These are phyloP conservation scores for Florisuga fusca DNA, from an alignment of 2,797 vertebrate genomes.

Conservation along the genomic window DNA sequence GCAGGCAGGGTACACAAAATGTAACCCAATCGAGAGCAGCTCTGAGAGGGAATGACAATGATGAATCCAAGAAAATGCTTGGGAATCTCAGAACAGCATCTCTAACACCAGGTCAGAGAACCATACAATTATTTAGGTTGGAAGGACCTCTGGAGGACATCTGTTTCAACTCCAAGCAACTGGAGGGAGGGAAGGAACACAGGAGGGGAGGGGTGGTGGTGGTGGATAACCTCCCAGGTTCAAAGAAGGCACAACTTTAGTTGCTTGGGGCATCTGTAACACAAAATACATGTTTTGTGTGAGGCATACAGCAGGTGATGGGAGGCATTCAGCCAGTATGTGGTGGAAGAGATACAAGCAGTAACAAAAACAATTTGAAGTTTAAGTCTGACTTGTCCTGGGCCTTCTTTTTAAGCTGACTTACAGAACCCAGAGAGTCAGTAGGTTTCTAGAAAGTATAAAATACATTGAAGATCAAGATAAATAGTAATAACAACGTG, in stretches of 20 bases:
- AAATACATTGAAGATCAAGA: neutral
- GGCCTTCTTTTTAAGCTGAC: neutral
- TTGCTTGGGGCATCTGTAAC: neutral
- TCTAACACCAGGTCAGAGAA: neutral
- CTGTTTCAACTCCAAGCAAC: neutral
- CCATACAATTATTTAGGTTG: conserved; percentile 2
- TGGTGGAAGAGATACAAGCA: neutral
- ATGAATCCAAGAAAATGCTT: neutral
- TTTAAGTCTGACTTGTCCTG: neutral
- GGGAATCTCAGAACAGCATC: neutral
- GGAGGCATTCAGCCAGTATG: neutral
- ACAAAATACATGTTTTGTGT: neutral
- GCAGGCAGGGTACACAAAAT: neutral
- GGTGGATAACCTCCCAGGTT: neutral
- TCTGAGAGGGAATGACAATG: neutral
- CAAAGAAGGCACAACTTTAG: neutral
- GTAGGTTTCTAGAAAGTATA: neutral
- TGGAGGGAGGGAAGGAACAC: too few species aligned
- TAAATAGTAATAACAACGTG: neutral
- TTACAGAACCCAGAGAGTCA: neutral
- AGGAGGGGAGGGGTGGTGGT: too few species aligned
- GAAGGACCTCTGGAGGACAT: conserved; percentile 63
- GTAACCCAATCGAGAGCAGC: neutral
- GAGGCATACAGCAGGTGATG: neutral
- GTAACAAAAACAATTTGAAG: neutral